Evolutionary conservation across 2,113 vertebrate genomes (phyloP), one percentile per base, ranked within the genome.

Genomic region (Lepidothrix coronata): DNA sequence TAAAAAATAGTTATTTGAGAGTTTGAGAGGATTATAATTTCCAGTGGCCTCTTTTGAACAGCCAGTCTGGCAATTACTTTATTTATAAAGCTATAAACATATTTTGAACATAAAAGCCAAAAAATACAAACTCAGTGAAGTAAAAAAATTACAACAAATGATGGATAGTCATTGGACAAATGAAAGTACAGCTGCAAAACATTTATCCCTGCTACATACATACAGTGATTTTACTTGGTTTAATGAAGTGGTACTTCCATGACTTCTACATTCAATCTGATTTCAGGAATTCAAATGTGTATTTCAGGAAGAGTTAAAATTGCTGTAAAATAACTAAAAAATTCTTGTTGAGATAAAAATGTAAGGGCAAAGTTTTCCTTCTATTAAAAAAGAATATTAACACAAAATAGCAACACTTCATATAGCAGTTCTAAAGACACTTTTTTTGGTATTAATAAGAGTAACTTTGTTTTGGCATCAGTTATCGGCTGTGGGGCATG

Each of bases 71-170:
- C 93, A 97, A 95, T 94, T 88, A 96, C 88, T 97, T 97, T 97
- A 96, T 97, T 98, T 97, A 97, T 97, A 97, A 97, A 96, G 96
- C 96, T 96, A 96, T 97, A 97, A 97, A 97, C 96, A 97, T 93
- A 92, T 90, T 97, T 96, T 90, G 93, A 97, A 97, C 81, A 95
- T 94, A 95, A 97, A 97, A 96, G 95, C 90, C 81, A 95, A 95
- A 97, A 96, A 95, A 91, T 93, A 95, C 86, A 97, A 97, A 97
- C 94, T 92, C 68, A 55, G 10, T 90, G 52, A 88, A 95, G 71
- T 95, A 93, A 96, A 89, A 97, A 96, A 97, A 95, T 87, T 85
- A 95, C 86, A 97, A 62, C 92, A 85, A 89, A 66, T 88, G 81
- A 52, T 90, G 91, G 85, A 44, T 82, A 80, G 72, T 80, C 78